Conservation (phyloP, 1,140 invertebrate genomes). For the Eumeta japonica region DNA sequence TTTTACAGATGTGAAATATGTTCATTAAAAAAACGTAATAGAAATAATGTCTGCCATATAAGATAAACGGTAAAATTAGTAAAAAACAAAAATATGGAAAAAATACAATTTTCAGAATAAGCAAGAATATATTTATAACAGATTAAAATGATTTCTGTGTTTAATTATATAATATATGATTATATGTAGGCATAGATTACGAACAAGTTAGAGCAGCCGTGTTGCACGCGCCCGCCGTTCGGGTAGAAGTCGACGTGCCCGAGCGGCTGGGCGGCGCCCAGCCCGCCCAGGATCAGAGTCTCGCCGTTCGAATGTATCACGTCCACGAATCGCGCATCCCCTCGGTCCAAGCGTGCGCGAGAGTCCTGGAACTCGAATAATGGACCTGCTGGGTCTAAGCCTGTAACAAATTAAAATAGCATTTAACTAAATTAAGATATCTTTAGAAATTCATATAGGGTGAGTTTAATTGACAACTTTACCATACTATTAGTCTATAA, state of each 20-base stretch:
- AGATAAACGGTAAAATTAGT: no score
- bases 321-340: conserved; percentile 89
- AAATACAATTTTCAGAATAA: no score
- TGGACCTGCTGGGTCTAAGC: conserved; percentile 87
- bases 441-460: background rate
- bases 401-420: no score
- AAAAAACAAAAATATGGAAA: no score
- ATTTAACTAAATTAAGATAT: conserved; percentile 1
- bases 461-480: no score
- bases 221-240: conserved; percentile 87
- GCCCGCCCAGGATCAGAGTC: conserved; percentile 78
- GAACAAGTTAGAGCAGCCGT: conserved; percentile 62
- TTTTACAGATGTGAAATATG: no score
- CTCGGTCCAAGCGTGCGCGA: conserved; percentile 75
- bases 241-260: conserved; percentile 92
- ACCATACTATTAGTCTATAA: no score
- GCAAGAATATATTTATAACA: no score
- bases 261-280: conserved; percentile 83
- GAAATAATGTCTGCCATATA: no score
- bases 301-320: conserved; percentile 94
- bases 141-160: no score
- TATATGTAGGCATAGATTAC: conserved; percentile 4
- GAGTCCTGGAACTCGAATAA: conserved; percentile 85
- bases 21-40: no score
- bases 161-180: background rate